Conservation (phyloP, 2,888 invertebrate genomes). For the Pelosia muscerda region DNA sequence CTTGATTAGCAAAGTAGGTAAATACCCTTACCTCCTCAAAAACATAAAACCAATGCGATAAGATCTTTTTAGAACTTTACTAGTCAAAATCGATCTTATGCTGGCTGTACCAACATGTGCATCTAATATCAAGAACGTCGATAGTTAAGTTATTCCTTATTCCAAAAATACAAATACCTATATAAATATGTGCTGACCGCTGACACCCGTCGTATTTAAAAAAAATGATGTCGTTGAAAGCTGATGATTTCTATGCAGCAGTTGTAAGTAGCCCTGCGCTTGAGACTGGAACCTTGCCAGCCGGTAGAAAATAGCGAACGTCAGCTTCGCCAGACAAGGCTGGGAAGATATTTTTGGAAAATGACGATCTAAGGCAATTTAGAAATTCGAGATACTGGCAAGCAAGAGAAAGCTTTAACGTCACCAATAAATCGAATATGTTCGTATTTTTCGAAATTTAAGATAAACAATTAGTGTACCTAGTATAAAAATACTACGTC, state of each 20-base stretch:
- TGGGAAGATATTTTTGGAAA: constrained; percentile 48
- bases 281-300: constrained; percentile 51
- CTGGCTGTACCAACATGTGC: too few relatives aligned
- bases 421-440: neutral
- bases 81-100: too few relatives aligned
- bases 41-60: too few relatives aligned
- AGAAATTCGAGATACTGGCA: constrained; percentile 10
- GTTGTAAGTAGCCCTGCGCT: constrained; percentile 40
- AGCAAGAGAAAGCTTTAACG: neutral
- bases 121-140: neutral
- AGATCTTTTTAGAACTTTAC: too few relatives aligned
- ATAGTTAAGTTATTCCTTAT: neutral
- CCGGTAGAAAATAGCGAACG: constrained; percentile 45
- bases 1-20: too few relatives aligned
- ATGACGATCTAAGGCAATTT: constrained; percentile 30
- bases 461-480: neutral
- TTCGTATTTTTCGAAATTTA: neutral
- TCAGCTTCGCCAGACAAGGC: constrained; percentile 49
- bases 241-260: constrained; percentile 17
- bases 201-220: neutral
- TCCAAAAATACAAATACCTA: neutral
- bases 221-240: constrained; percentile 15
- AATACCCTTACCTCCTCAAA: too few relatives aligned
- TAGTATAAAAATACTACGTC: neutral
- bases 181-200: too few relatives aligned